Evolutionary conservation across 2,113 vertebrate species (phyloP).

Genomic region (Alligator mississippiensis): DNA sequence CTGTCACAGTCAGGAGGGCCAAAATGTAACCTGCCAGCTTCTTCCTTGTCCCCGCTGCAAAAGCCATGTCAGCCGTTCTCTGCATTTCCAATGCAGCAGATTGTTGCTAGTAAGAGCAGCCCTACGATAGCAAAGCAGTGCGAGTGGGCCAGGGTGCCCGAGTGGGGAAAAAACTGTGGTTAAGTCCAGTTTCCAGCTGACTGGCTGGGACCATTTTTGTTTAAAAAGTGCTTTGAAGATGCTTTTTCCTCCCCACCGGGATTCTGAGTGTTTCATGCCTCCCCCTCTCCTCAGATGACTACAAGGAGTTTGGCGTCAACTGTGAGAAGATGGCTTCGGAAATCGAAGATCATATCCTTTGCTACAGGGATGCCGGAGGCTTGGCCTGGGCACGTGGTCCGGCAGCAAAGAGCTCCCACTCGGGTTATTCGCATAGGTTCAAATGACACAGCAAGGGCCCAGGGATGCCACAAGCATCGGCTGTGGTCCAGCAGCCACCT

Average conservation of each 20-base stretch:
- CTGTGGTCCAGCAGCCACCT: neutral
- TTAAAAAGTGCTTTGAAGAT: neutral
- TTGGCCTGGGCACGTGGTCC: accelerated
- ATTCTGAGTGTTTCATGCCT: neutral
- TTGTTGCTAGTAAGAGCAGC: neutral
- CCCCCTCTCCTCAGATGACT: constrained; percentile 82
- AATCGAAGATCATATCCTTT: constrained; percentile 98
- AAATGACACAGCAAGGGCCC: accelerated
- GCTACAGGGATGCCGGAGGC: no score
- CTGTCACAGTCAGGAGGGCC: neutral
- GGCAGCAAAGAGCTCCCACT: neutral
- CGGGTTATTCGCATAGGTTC: accelerated
- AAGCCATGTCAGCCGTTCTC: neutral
- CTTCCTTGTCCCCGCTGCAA: neutral
- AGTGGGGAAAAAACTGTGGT: no score
- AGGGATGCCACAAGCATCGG: no score
- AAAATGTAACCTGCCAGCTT: neutral
- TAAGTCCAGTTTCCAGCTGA: no score
- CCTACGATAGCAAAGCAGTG: neutral
- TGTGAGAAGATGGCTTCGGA: constrained; percentile 95
- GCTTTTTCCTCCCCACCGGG: neutral
- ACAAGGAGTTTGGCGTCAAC: constrained; percentile 89
- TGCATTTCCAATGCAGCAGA: neutral
- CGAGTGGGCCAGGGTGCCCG: accelerated
- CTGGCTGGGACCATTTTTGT: neutral